phyloP scores from a whole-genome alignment of 2,113 vertebrate species.

The Ageneiosus marmoratus region DNA sequence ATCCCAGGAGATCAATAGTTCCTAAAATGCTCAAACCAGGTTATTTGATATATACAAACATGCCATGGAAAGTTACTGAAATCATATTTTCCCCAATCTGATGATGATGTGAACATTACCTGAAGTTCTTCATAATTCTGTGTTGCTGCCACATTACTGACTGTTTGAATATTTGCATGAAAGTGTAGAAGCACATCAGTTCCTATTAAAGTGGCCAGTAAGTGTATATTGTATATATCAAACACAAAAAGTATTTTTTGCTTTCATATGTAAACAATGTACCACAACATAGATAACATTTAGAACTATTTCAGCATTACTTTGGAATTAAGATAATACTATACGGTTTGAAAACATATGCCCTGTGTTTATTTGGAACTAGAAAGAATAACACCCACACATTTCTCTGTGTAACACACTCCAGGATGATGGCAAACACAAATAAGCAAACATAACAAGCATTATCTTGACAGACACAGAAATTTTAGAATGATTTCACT shows the following conservation, averaged over 20 bases:
- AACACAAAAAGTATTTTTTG: not conserved
- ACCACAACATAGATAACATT: not conserved
- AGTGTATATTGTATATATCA: not conserved
- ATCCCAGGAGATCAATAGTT: not conserved
- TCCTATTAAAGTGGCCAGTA: not conserved
- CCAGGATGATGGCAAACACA: not conserved
- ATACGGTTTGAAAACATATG: not conserved
- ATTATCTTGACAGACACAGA: not conserved
- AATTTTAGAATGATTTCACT: constrained; percentile 58
- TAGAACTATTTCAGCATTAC: not conserved
- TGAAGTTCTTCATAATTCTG: not conserved
- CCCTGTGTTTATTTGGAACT: constrained; percentile 6
- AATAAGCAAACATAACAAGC: not conserved
- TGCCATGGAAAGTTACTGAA: not conserved
- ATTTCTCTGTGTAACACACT: not conserved
- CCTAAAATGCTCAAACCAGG: not conserved
- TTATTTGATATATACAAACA: not conserved
- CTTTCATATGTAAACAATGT: constrained; percentile 4
- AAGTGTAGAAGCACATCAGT: not conserved
- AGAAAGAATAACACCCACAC: not conserved
- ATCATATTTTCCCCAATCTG: not conserved
- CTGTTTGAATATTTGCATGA: not conserved
- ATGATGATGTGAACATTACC: not conserved
- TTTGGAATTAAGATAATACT: constrained; percentile 3
- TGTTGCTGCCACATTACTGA: not conserved